Conservation (phyloP, 2,888 invertebrate species). For the Melieria crassipennis region DNA sequence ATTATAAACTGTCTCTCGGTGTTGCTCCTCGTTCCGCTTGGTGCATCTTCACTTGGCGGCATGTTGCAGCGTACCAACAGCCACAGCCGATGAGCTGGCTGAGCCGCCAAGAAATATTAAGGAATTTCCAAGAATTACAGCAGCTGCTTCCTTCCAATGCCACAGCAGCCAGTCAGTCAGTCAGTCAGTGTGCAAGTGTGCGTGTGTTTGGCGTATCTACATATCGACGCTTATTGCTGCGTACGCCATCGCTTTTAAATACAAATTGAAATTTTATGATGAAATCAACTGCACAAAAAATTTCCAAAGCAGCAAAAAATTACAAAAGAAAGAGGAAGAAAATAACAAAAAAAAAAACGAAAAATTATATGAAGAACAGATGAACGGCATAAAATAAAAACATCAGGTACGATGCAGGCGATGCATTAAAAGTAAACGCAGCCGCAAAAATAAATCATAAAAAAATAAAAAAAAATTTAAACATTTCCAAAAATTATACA, state of each 20-base stretch:
- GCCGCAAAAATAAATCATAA: no score
- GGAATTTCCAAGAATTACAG: constrained; percentile 34
- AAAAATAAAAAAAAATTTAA: no score
- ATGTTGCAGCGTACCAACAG: neutral
- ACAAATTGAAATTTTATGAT: constrained; percentile 41
- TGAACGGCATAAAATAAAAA: no score
- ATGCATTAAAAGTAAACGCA: no score
- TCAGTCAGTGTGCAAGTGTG: neutral
- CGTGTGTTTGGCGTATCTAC: neutral
- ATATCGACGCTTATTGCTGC: constrained; percentile 12
- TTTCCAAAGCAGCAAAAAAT: constrained; percentile 7
- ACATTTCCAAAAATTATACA: no score
- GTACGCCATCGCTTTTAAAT: constrained; percentile 25
- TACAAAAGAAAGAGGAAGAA: neutral
- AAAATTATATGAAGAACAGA: no score
- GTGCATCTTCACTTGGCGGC: no score
- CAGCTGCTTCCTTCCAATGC: constrained; percentile 29
- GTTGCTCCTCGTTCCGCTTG: neutral
- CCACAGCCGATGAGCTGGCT: neutral
- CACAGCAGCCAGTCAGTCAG: no score
- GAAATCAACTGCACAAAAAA: constrained; percentile 32
- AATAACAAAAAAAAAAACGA: neutral
- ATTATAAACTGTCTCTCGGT: neutral
- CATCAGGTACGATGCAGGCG: no score
- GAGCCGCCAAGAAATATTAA: constrained; percentile 6